Evolutionary conservation across 1,140 invertebrate species (phyloP).

Genomic region (Glossosoma conforme): DNA sequence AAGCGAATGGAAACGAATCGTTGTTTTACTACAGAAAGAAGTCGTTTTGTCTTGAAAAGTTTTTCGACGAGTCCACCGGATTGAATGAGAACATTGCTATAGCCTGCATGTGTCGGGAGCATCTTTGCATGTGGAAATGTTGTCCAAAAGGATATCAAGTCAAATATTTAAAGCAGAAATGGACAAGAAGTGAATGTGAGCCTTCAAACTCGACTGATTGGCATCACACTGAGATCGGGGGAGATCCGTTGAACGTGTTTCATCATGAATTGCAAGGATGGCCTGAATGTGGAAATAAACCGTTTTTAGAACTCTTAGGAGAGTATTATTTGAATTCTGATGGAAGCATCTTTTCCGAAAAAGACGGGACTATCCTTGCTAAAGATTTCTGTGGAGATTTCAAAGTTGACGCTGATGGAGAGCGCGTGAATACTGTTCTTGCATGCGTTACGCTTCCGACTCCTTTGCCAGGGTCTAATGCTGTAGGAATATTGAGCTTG

Average conservation of each 20-base stretch:
- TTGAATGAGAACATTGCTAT: too few relatives aligned
- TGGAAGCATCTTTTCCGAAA: constrained; percentile 7
- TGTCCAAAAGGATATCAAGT: too few relatives aligned
- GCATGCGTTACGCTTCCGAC: constrained; percentile 5
- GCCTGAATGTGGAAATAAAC: neutral
- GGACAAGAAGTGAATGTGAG: constrained; percentile 3
- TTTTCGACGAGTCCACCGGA: too few relatives aligned
- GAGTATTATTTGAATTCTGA: constrained; percentile 9
- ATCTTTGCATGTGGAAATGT: constrained; percentile 18
- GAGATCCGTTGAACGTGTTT: neutral
- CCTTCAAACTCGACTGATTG: constrained; percentile 3
- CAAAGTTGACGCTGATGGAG: neutral
- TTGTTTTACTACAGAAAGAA: too few relatives aligned
- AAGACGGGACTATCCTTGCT: constrained; percentile 9
- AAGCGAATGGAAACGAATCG: too few relatives aligned
- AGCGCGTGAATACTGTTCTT: neutral
- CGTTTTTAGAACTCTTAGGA: constrained; percentile 9
- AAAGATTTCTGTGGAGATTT: constrained; percentile 19
- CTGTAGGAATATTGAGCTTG: neutral
- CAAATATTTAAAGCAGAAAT: too few relatives aligned
- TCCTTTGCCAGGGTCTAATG: neutral
- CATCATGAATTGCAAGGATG: constrained; percentile 9
- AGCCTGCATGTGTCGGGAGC: constrained; percentile 16
- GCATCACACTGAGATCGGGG: constrained; percentile 4
- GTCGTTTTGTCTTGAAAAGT: too few relatives aligned